A percentile compares a stretch with the other conserved stretches of the same genome.
Conservation (phyloP, 2,113 vertebrate genomes). For the Callionymus lyra region DNA sequence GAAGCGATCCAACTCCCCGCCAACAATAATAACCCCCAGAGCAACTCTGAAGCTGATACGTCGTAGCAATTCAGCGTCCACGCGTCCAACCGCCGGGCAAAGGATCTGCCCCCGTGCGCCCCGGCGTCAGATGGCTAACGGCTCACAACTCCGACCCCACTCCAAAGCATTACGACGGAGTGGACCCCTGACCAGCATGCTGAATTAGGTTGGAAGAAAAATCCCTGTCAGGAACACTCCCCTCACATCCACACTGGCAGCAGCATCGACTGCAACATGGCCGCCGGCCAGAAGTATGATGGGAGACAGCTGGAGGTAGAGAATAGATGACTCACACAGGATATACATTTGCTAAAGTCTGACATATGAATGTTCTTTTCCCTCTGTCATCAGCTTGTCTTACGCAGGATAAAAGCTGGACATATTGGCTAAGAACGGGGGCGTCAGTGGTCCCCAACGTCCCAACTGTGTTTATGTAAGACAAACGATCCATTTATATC, state of each 20-base stretch:
- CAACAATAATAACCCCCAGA: conserved; percentile 12
- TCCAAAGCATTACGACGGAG: conserved; percentile 12
- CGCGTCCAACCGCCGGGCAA: conserved; percentile 14
- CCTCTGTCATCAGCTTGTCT: conserved; percentile 20
- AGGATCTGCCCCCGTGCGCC: conserved; percentile 21
- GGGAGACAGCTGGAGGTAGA: conserved; percentile 18
- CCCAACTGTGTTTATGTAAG: conserved; percentile 9
- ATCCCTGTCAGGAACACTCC: not conserved
- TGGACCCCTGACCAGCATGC: not conserved
- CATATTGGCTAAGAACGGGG: conserved; percentile 19
- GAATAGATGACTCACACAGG: conserved; percentile 17
- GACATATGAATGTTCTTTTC: conserved; percentile 17
- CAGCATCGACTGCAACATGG: conserved; percentile 9
- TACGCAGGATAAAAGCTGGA: conserved; percentile 19
- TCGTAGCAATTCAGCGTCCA: conserved; percentile 20
- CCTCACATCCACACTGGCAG: not conserved
- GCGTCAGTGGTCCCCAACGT: conserved; percentile 7
- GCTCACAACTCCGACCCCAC: conserved; percentile 1
- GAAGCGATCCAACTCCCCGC: conserved; percentile 1
- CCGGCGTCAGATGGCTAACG: conserved; percentile 7
- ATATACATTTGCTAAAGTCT: not conserved
- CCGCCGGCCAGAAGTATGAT: conserved; percentile 17
- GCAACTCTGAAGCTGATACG: conserved; percentile 17
- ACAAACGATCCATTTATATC: too few relatives aligned
- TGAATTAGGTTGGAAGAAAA: conserved; percentile 20